Base-by-base conservation (phyloP, 2,888 invertebrate species). In the Hydraecia micacea region DNA sequence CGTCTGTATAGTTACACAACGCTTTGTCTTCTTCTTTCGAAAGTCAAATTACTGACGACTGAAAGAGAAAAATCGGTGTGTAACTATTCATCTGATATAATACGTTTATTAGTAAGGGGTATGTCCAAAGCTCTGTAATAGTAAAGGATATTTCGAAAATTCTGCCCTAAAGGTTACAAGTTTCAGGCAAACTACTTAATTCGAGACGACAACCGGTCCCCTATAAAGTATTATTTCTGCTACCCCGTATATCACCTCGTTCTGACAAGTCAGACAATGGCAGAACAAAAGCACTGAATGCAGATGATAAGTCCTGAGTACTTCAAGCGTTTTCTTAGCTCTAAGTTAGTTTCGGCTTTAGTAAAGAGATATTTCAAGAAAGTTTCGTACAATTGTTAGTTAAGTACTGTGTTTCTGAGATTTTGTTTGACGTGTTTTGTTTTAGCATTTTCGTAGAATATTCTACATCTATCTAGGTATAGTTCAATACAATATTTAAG, bases 291-390 rank as follows among this genome's bases (percentile, higher is more conserved):
- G 79, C 63, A 58, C 55, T 49, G 76, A 65, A 67, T 75, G 73
- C 73, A 74, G 72, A 78, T 60, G 73, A 77, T 77, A 74, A 81
- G 75, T 86, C 67, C 66, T 68, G 65, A 76, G 86, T 65, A 75
- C 60, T 80, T 58, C 75, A 67, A 73, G 36, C 72, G 55, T 76
- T 84, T 84, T 71, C 75, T 73, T 70, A 75, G 81, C 7, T 46
- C 67, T 36, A 73, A 86, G 60, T 79, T 86, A 76, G 73, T 72
- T 77, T 67, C 15, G 21, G 52, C 72, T 83, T 69, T 18, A 71
- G 68, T 25, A 13, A 60, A 25, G 73, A 73, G n/a, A 70, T 39
- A 73, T 86, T 78, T 58, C 36, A 21, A 46, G 49, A 78, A 67
- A 83, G 60, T 78, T 78, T 42, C 13, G 28, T 18, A 78, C 46